Evolutionary conservation across 2,113 vertebrate genomes (phyloP).

Genomic region (Capreolus pygargus): DNA sequence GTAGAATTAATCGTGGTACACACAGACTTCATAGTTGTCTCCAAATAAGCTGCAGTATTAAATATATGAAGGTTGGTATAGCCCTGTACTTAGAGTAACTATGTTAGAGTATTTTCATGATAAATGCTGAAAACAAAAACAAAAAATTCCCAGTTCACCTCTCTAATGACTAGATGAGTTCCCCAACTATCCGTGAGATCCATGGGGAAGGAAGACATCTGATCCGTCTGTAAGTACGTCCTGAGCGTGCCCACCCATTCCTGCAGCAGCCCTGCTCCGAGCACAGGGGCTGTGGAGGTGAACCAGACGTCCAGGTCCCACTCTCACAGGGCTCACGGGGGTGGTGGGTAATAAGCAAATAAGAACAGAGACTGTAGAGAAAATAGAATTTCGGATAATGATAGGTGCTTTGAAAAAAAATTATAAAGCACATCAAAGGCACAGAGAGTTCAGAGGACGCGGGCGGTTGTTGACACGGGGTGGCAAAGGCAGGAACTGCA

Average conservation of each 20-base stretch:
- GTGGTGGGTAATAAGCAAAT: neutral
- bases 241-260: neutral
- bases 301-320: neutral
- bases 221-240: neutral
- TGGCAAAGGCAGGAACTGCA: neutral
- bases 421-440: neutral
- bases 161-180: neutral
- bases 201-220: neutral
- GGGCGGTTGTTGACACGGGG: neutral
- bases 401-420: neutral
- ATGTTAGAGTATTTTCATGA: neutral
- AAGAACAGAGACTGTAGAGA: neutral
- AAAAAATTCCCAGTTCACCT: neutral
- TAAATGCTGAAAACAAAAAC: neutral
- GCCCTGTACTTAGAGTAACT: neutral
- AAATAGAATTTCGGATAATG: neutral
- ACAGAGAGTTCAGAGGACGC: neutral
- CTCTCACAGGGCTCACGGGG: neutral
- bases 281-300: neutral
- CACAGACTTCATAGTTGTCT: neutral
- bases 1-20: neutral
- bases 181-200: neutral
- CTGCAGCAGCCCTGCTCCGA: neutral
- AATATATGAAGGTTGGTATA: neutral
- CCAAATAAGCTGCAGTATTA: neutral